Percentiles rank a stretch among this genome's conserved stretches.
These are phyloP conservation scores for Bos javanicus DNA, from an alignment of 2,113 vertebrate species.

Conservation along the genomic window DNA sequence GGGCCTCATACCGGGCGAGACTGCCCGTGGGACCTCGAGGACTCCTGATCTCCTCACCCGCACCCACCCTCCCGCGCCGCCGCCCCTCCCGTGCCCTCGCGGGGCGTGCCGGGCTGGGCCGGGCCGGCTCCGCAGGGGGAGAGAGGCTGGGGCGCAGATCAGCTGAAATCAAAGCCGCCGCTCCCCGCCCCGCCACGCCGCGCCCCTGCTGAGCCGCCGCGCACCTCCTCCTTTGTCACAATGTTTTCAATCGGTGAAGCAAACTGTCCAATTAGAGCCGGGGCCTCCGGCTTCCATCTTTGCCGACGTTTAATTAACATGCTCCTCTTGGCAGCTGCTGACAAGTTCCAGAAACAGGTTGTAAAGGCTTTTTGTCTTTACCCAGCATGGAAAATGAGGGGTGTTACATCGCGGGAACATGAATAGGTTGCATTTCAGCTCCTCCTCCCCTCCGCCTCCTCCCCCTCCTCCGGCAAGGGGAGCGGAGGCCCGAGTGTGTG, in stretches of 20 bases:
- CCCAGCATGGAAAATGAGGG: constrained; percentile 84
- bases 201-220: constrained; percentile 40
- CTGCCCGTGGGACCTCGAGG: neutral
- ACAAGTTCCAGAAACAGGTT: constrained; percentile 85
- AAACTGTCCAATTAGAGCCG: constrained; percentile 86
- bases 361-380: constrained; percentile 86
- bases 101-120: neutral
- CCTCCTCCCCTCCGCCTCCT: constrained; percentile 38
- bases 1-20: rapidly evolving
- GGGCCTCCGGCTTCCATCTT: constrained; percentile 84
- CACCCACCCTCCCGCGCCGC: neutral
- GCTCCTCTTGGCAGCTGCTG: constrained; percentile 84
- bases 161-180: constrained; percentile 62
- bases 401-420: constrained; percentile 79
- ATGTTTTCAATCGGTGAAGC: constrained; percentile 83
- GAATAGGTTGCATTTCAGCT: constrained; percentile 81
- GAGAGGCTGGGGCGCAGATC: neutral
- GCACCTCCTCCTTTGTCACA: constrained; percentile 83
- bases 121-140: neutral
- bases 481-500: neutral
- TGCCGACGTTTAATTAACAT: constrained; percentile 86
- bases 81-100: neutral
- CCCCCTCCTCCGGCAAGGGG: neutral
- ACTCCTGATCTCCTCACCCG: neutral
- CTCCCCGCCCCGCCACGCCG: neutral